Evolutionary conservation across 1,140 invertebrate genomes (phyloP).

Genomic region (Pectinophora gossypiella): DNA sequence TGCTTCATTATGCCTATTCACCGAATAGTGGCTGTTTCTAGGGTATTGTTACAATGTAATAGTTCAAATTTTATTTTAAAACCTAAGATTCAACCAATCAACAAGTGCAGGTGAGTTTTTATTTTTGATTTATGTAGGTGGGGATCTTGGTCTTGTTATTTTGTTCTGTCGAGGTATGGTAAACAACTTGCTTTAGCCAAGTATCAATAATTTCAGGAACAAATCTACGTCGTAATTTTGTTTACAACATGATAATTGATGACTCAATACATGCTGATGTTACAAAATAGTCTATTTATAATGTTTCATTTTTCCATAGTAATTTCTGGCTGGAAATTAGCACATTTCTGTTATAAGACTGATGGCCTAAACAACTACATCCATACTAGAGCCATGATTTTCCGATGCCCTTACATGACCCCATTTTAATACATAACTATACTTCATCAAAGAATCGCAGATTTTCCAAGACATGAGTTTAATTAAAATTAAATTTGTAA

Average conservation of each 20-base stretch:
- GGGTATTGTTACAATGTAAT: conserved; percentile 25
- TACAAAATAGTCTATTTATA: not conserved
- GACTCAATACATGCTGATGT: not conserved
- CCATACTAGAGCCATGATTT: too few relatives aligned
- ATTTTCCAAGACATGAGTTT: too few relatives aligned
- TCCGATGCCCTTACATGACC: too few relatives aligned
- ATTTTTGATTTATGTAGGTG: conserved; percentile 12
- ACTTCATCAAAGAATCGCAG: too few relatives aligned
- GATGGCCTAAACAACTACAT: too few relatives aligned
- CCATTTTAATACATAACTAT: too few relatives aligned
- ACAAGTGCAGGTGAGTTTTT: conserved; percentile 27
- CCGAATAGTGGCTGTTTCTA: conserved; percentile 31
- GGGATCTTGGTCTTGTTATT: too few relatives aligned
- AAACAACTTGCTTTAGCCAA: conserved; percentile 17
- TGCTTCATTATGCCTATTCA: conserved; percentile 40
- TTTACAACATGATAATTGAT: not conserved
- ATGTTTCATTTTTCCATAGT: too few relatives aligned
- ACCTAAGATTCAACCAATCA: conserved; percentile 17
- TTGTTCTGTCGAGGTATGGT: too few relatives aligned
- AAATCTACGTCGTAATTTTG: not conserved
- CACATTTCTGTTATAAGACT: too few relatives aligned
- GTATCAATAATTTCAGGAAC: conserved; percentile 8
- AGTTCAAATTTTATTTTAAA: conserved; percentile 22
- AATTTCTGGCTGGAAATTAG: too few relatives aligned
- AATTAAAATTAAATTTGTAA: too few relatives aligned